Evolutionary conservation across 1,140 invertebrate genomes (phyloP).

Genomic region (Asbolus verrucosus): DNA sequence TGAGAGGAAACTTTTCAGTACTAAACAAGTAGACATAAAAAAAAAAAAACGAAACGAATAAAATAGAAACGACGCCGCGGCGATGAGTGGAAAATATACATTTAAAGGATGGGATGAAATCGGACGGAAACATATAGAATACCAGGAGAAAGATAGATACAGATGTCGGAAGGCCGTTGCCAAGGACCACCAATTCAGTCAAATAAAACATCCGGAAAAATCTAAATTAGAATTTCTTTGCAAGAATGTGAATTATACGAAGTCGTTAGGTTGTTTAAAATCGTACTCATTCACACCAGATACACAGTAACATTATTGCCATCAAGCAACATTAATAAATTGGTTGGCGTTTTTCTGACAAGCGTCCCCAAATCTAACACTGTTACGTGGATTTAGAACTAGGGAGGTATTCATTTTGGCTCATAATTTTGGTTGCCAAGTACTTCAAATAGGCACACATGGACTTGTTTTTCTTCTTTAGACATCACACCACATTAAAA

Average conservation of each 20-base stretch:
- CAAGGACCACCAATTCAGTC: slow-evolving; percentile 46
- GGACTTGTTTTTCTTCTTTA: no score
- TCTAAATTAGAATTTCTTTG: slow-evolving; percentile 50
- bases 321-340: slow-evolving; percentile 14
- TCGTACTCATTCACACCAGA: slow-evolving; percentile 6
- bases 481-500: no score
- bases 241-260: slow-evolving; percentile 49
- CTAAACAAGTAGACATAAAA: slow-evolving; percentile 46
- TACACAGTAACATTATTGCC: slow-evolving; percentile 4
- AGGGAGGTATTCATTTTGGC: no score
- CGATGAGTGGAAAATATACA: slow-evolving; percentile 40
- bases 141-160: slow-evolving; percentile 37
- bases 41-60: no score
- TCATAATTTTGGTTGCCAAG: no score
- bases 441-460: no score
- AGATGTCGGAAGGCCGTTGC: slow-evolving; percentile 37
- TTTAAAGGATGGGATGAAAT: slow-evolving; percentile 46
- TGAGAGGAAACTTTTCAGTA: slow-evolving; percentile 41
- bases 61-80: slow-evolving; percentile 42
- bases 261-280: slow-evolving; percentile 44
- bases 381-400: no score
- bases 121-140: slow-evolving; percentile 45
- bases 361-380: not conserved
- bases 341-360: slow-evolving; percentile 29
- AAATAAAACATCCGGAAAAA: slow-evolving; percentile 51